Evolutionary conservation across 2,113 vertebrate genomes (phyloP).

Genomic region (Heloderma charlesbogerti): DNA sequence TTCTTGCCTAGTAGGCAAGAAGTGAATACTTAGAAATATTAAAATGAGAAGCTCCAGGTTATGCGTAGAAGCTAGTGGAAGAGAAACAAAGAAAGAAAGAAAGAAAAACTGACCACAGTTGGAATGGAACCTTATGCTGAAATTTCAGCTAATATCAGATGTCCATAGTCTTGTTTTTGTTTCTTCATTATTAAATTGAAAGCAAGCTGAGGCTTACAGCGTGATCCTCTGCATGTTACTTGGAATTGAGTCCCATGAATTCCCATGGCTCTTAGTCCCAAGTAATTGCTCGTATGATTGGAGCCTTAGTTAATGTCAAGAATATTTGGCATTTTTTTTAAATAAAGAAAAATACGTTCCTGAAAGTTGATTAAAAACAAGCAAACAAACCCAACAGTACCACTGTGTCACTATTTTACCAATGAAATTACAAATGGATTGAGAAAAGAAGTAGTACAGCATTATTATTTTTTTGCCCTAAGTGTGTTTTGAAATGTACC

Average conservation of each 20-base stretch:
- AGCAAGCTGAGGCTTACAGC: not conserved
- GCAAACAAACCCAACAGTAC: too few species aligned
- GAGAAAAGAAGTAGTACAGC: not conserved
- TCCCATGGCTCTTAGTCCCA: not conserved
- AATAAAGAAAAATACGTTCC: not conserved
- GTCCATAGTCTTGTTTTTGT: not conserved
- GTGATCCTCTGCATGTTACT: not conserved
- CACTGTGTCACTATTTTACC: not conserved
- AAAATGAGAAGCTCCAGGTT: rapidly evolving
- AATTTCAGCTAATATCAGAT: not conserved
- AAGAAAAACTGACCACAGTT: not conserved
- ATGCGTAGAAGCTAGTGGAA: not conserved
- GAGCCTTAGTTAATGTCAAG: not conserved
- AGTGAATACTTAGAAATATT: not conserved
- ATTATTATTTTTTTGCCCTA: not conserved
- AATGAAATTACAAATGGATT: not conserved
- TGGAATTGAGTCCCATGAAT: not conserved
- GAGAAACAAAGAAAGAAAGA: not conserved
- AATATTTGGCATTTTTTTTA: not conserved
- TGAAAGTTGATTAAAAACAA: too few species aligned
- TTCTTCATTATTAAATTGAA: not conserved
- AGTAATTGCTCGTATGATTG: not conserved
- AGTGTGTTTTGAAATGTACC: not conserved
- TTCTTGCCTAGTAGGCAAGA: not conserved
- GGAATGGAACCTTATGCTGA: not conserved